A percentile compares a stretch with the other conserved stretches of the same genome.
phyloP scores from a whole-genome alignment of 2,888 invertebrate species.

The Tipula vernalis region DNA sequence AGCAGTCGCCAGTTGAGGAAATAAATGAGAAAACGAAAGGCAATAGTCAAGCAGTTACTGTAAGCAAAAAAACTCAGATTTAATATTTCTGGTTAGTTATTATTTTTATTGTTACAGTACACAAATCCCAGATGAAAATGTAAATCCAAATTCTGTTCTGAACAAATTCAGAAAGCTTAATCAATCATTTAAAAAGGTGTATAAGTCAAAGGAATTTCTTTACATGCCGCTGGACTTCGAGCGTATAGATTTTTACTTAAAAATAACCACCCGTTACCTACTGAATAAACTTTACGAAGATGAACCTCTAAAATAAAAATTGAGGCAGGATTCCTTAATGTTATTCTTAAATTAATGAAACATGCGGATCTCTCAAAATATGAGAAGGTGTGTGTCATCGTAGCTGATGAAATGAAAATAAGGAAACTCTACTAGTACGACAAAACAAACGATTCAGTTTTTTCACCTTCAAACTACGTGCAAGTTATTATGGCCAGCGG shows the following conservation, averaged over 20 bases:
- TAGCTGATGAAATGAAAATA: conserved; percentile 16
- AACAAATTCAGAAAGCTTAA: no score
- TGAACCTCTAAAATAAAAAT: conserved; percentile 12
- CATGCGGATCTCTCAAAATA: conserved; percentile 13
- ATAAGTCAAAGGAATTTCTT: background rate
- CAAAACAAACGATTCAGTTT: no score
- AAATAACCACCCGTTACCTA: conserved; percentile 10
- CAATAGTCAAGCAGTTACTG: no score
- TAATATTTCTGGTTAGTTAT: no score
- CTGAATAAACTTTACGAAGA: conserved; percentile 9
- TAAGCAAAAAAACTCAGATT: no score
- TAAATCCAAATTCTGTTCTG: no score
- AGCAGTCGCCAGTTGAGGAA: no score
- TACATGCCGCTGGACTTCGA: conserved; percentile 12
- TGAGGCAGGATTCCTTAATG: background rate
- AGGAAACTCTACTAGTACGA: conserved; percentile 14
- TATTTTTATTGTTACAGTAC: no score
- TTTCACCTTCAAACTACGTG: conserved; percentile 11
- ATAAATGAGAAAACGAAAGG: no score
- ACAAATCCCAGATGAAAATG: no score
- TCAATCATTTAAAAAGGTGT: no score
- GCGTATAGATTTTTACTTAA: conserved; percentile 5
- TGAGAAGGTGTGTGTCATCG: conserved; percentile 14
- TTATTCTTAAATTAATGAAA: background rate
- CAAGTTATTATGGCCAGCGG: conserved; percentile 15